Conservation (phyloP, 2,888 invertebrate species). For the Melinopterus prodromus region DNA sequence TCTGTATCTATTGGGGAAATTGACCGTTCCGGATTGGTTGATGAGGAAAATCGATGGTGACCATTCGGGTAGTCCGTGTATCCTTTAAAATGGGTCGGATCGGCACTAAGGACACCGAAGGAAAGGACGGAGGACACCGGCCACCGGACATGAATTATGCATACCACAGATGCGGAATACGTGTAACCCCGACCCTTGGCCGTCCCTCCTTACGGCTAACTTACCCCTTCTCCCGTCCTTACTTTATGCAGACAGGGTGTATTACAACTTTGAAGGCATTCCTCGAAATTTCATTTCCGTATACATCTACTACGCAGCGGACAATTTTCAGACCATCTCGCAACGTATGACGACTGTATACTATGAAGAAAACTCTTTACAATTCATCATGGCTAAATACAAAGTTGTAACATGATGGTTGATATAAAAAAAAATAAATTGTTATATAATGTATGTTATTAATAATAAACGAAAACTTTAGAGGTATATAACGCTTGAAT, state of each 20-base stretch:
- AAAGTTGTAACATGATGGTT: too few relatives aligned
- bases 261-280: constrained; percentile 28
- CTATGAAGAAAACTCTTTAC: neutral
- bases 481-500: too few relatives aligned
- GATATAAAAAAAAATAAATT: too few relatives aligned
- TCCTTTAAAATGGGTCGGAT: constrained; percentile 37
- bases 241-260: constrained; percentile 29
- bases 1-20: neutral
- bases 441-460: too few relatives aligned
- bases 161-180: constrained; percentile 63
- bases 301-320: neutral
- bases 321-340: too few relatives aligned
- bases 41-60: constrained; percentile 36
- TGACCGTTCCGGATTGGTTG: constrained; percentile 26
- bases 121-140: constrained; percentile 56
- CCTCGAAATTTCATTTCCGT: constrained; percentile 13
- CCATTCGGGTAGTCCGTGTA: constrained; percentile 33
- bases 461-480: too few relatives aligned
- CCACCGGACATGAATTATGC: constrained; percentile 62
- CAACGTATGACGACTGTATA: neutral
- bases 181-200: constrained; percentile 53
- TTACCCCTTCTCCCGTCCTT: constrained; percentile 43
- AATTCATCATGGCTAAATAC: too few relatives aligned
- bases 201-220: constrained; percentile 42
- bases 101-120: constrained; percentile 18